Evolutionary conservation across 2,113 vertebrate species (phyloP).

Genomic region (Megaceryle maxima): DNA sequence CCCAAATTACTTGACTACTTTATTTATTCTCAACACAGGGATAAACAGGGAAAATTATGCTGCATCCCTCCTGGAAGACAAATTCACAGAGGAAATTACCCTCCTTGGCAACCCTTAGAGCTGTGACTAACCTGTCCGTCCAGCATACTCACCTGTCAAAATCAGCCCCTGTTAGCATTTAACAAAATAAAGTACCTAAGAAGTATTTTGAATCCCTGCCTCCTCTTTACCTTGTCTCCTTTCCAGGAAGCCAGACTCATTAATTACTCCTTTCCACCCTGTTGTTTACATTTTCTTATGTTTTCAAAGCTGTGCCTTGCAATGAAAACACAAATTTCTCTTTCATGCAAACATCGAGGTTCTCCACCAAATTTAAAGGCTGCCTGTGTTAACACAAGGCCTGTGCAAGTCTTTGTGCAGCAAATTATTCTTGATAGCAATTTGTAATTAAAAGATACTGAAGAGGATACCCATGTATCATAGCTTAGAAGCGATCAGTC

Average conservation of each 20-base stretch:
- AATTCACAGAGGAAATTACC: neutral
- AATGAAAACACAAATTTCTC: constrained; percentile 1
- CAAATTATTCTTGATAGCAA: neutral
- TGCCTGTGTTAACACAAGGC: neutral
- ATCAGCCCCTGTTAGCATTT: neutral
- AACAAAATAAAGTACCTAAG: neutral
- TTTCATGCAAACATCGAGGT: neutral
- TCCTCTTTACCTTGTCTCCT: neutral
- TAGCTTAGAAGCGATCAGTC: neutral
- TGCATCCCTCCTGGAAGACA: neutral
- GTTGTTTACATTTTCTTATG: neutral
- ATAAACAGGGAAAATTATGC: neutral
- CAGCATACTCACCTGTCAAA: neutral
- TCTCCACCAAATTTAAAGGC: neutral
- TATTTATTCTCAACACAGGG: neutral
- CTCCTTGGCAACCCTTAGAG: neutral
- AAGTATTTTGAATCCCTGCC: neutral
- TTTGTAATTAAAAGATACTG: neutral
- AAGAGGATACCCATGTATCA: neutral
- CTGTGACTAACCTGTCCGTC: neutral
- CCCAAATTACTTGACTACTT: neutral
- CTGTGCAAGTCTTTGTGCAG: neutral
- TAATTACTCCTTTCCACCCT: neutral
- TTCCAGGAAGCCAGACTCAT: neutral
- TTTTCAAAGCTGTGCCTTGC: neutral